A percentile compares a stretch with the other conserved stretches of the same genome.
phyloP scores from a whole-genome alignment of 2,797 vertebrate species.

The Bryconaethiops microstoma region DNA sequence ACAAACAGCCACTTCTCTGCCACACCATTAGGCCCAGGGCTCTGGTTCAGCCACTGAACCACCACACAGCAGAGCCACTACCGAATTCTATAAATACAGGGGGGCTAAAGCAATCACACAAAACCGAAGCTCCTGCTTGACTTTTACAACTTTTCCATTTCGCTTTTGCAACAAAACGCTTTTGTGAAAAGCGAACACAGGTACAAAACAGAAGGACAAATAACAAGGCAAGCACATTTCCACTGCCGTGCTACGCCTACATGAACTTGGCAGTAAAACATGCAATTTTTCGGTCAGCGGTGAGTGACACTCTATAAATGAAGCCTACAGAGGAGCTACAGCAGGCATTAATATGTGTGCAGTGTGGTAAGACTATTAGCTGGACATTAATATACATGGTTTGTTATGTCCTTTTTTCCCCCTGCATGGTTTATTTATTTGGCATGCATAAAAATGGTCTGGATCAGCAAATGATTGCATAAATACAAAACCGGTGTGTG shows the following conservation, averaged over 20 bases:
- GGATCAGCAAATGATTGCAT: slow-evolving; percentile 39
- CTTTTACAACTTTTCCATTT: slow-evolving; percentile 16
- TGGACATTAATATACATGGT: slow-evolving; percentile 39
- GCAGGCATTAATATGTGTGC: slow-evolving; percentile 10
- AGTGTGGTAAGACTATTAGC: slow-evolving; percentile 22
- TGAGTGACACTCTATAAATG: slow-evolving; percentile 29
- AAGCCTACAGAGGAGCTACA: slow-evolving; percentile 17
- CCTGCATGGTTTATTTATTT: slow-evolving; percentile 46
- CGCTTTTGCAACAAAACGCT: not conserved
- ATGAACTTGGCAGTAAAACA: slow-evolving; percentile 16
- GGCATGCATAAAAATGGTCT: slow-evolving; percentile 37
- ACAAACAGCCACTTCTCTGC: slow-evolving; percentile 33
- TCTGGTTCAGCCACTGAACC: not conserved
- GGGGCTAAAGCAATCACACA: not conserved
- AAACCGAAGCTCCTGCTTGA: not conserved
- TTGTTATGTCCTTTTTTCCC: slow-evolving; percentile 25
- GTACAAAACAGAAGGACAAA: not conserved
- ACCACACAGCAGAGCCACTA: slow-evolving; percentile 1
- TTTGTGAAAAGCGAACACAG: slow-evolving; percentile 6
- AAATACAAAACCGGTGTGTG: slow-evolving; percentile 16
- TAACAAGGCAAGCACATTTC: slow-evolving; percentile 7
- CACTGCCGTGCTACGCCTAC: slow-evolving; percentile 8
- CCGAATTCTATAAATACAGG: slow-evolving; percentile 12
- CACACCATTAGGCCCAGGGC: slow-evolving; percentile 20
- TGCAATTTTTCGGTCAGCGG: slow-evolving; percentile 1